Evolutionary conservation across 2,113 vertebrate species (phyloP), one percentile per base, ranked within the genome.

Genomic region (Sinocyclocheilus grahami): DNA sequence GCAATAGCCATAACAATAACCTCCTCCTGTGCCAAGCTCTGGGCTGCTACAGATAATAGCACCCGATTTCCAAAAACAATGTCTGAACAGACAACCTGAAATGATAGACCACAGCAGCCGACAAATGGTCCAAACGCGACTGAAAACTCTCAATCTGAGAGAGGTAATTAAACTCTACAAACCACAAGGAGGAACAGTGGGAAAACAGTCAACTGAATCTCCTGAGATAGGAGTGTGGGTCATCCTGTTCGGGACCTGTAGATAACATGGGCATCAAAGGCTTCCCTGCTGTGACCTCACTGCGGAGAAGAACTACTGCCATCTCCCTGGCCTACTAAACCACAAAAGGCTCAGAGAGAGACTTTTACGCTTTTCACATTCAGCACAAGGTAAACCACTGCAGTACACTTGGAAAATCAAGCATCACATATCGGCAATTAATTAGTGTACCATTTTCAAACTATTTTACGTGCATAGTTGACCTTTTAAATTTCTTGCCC

Each of bases 381-480:
- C 58, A 33, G 33, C 1, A 42, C 27, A 71, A 69, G 10, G 16
- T 62, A 14, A 77, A 83, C 22, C 46, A 67, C 13, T 48, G 22
- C 18, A 53, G 12, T 67, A 63, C 13, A 4, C 39, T 53, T 12
- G n/a, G 53, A 79, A 37, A 69, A 78, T 16, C 48, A 48, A 91
- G 76, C 83, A 86, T 84, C 87, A 86, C 85, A 89, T 83, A 86
- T 74, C 20, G 89, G 84, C 62, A 46, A 89, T 78, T 90, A 92
- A 93, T 94, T 93, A 92, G 76, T 14, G 65, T 77, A 87, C 85
- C 46, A 88, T 86, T 60, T n/a, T 46, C 87, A 60, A 69, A 76
- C 88, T 92, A 89, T 91, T 93, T 92, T 92, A 93, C 87, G 89
- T 51, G 77, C 75, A 87, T 74, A 24, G 75, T 75, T 74, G 65